These are phyloP conservation scores for Sebastes hopkinsi DNA, from an alignment of 2,797 vertebrate genomes.

Conservation along the genomic window DNA sequence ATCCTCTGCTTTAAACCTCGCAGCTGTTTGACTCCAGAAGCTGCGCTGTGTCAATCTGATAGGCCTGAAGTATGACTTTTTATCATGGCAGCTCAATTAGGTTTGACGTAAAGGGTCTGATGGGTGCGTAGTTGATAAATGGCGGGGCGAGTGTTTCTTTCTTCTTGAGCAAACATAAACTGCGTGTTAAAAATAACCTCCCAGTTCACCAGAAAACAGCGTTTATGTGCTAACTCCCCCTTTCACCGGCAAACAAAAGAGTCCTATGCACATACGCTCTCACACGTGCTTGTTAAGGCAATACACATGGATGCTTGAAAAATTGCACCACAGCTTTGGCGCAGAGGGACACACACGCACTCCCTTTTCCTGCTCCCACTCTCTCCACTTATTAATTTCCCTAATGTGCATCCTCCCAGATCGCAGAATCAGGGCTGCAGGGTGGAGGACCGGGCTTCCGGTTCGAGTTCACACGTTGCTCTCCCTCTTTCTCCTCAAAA, in stretches of 20 bases:
- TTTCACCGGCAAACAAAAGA: constrained; percentile 47
- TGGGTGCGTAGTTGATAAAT: constrained; percentile 37
- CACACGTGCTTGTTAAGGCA: constrained; percentile 34
- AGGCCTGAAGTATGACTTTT: constrained; percentile 6
- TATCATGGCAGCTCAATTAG: constrained; percentile 33
- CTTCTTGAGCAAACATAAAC: not conserved
- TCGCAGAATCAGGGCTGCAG: constrained; percentile 1
- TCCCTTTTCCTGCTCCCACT: constrained; percentile 50
- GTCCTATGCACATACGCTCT: constrained; percentile 7
- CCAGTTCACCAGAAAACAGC: constrained; percentile 19
- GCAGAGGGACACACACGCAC: constrained; percentile 13
- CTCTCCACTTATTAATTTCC: constrained; percentile 46
- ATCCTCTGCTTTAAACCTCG: not conserved
- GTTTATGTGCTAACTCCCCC: constrained; percentile 32
- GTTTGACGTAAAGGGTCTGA: constrained; percentile 11
- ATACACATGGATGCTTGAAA: constrained; percentile 41
- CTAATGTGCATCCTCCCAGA: constrained; percentile 36
- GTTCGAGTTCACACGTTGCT: not conserved
- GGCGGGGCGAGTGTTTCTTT: not conserved
- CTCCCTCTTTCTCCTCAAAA: constrained; percentile 15
- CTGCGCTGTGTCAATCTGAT: constrained; percentile 25
- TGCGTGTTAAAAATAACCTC: constrained; percentile 47
- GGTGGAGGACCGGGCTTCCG: constrained; percentile 34
- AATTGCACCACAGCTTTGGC: constrained; percentile 28
- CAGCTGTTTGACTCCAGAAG: constrained; percentile 12